Evolutionary conservation across 1,140 invertebrate species (phyloP).

Genomic region (Diploscapter pachys): DNA sequence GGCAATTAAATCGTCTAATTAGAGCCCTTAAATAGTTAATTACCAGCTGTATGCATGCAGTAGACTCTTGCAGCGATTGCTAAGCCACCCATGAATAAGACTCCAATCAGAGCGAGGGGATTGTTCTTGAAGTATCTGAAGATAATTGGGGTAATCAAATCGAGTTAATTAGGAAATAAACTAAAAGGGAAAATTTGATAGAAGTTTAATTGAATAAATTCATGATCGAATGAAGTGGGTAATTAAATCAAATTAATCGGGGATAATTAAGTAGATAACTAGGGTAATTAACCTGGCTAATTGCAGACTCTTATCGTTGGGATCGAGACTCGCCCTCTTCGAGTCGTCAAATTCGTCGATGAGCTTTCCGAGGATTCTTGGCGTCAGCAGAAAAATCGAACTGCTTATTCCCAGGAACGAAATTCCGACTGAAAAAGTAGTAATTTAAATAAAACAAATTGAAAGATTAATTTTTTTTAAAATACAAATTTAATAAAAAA

Average conservation of each 20-base stretch:
- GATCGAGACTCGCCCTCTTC: constrained; percentile 31
- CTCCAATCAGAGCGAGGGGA: constrained; percentile 65
- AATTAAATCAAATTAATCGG: too few species aligned
- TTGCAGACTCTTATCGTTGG: constrained; percentile 28
- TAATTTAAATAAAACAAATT: too few species aligned
- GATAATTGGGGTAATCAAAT: background rate
- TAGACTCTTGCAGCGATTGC: constrained; percentile 91
- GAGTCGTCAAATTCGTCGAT: constrained; percentile 53
- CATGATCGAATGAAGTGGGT: too few species aligned
- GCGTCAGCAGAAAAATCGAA: constrained; percentile 50
- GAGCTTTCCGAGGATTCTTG: constrained; percentile 53
- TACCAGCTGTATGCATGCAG: constrained; percentile 75
- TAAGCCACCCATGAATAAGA: constrained; percentile 80
- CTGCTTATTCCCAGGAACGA: constrained; percentile 48
- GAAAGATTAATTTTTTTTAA: too few species aligned
- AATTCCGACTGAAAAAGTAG: constrained; percentile 46
- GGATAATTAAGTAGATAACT: background rate
- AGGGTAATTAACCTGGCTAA: constrained; percentile 31
- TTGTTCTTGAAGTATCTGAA: constrained; percentile 46
- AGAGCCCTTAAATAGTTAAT: background rate
- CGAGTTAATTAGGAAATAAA: too few species aligned
- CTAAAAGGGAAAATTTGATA: too few species aligned
- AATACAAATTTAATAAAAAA: background rate
- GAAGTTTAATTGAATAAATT: too few species aligned
- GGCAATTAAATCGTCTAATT: background rate